These are phyloP conservation scores for Alcis repandata DNA, from an alignment of 2,888 invertebrate species.

Conservation along the genomic window DNA sequence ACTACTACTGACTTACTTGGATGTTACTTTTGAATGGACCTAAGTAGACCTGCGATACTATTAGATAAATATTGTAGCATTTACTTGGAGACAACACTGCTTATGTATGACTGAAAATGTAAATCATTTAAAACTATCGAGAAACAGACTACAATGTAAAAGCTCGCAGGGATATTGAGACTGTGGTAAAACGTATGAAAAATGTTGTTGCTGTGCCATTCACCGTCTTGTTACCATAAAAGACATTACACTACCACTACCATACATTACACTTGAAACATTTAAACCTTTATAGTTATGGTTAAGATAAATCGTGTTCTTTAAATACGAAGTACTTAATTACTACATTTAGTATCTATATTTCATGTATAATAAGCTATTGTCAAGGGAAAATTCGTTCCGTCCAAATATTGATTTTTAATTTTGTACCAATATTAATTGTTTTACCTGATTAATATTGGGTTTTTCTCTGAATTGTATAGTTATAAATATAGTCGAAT, in stretches of 20 bases:
- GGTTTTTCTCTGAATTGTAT: neutral
- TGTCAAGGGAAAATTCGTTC: constrained; percentile 6
- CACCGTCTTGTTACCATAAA: constrained; percentile 22
- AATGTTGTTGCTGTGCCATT: constrained; percentile 21
- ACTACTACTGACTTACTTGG: too few species aligned
- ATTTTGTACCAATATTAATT: constrained; percentile 2
- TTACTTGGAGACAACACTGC: neutral
- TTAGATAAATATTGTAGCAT: too few species aligned
- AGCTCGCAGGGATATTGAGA: neutral
- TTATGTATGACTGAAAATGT: neutral
- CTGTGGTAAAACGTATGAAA: neutral
- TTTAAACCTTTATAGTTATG: constrained; percentile 5
- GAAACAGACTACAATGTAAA: neutral
- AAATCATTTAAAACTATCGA: neutral
- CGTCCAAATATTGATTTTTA: constrained; percentile 26
- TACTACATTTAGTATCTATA: neutral
- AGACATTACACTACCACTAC: neutral
- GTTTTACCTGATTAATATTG: neutral
- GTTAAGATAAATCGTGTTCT: neutral
- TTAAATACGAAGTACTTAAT: neutral
- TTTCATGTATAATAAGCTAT: too few species aligned
- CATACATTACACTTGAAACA: neutral
- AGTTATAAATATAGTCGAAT: neutral
- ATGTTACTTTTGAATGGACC: too few species aligned
- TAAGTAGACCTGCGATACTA: too few species aligned